A percentile compares a stretch with the other conserved stretches of the same genome.
These are phyloP conservation scores for Mizuhopecten yessoensis DNA, from an alignment of 1,140 invertebrate genomes.

Conservation along the genomic window DNA sequence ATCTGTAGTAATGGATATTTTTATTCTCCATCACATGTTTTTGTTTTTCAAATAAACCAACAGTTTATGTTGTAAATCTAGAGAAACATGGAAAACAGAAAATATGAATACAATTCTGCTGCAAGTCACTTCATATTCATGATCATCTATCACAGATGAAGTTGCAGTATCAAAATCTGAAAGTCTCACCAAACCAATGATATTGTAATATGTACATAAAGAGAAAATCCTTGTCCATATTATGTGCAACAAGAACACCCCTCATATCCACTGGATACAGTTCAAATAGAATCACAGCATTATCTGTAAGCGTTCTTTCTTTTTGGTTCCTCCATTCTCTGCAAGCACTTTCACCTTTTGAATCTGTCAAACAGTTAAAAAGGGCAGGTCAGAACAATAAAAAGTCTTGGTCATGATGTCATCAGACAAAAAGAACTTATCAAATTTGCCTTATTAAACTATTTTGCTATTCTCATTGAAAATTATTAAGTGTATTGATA, in stretches of 20 bases:
- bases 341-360: background rate
- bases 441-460: too few relatives aligned
- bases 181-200: background rate
- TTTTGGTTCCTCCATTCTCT: background rate
- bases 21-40: too few relatives aligned
- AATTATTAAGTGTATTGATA: too few relatives aligned
- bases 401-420: too few relatives aligned
- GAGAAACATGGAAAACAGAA: background rate
- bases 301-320: background rate
- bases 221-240: background rate
- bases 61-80: too few relatives aligned
- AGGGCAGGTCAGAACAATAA: too few relatives aligned
- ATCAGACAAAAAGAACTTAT: too few relatives aligned
- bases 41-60: background rate
- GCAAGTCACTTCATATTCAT: background rate
- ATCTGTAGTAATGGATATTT: background rate
- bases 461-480: too few relatives aligned
- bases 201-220: background rate
- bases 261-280: background rate
- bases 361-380: background rate
- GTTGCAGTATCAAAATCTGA: background rate
- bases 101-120: background rate
- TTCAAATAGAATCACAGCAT: background rate
- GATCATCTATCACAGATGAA: background rate
- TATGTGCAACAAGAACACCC: background rate